A percentile compares a stretch with the other conserved stretches of the same genome.
phyloP scores from a whole-genome alignment of 2,113 vertebrate species.

The Probosciger aterrimus region DNA sequence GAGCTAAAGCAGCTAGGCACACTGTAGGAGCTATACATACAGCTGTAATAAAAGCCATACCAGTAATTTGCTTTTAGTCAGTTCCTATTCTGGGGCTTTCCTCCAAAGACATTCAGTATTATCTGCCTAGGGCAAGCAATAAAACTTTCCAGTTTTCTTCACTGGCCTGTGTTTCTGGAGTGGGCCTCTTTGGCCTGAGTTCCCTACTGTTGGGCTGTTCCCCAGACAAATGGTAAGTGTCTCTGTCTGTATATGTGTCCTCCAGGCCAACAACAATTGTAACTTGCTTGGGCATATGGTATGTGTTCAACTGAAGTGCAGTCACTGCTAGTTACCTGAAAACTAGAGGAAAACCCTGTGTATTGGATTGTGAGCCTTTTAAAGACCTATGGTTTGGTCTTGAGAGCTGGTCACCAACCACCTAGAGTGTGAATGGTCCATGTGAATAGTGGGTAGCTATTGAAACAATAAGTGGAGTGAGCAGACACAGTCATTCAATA shows the following conservation, averaged over 20 bases:
- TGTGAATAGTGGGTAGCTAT: rapidly evolving
- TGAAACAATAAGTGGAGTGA: rapidly evolving
- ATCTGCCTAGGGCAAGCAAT: neutral
- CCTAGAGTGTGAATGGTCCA: rapidly evolving
- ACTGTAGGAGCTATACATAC: neutral
- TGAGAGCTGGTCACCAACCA: neutral
- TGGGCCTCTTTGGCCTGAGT: neutral
- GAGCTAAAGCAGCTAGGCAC: neutral
- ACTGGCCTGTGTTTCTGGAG: neutral
- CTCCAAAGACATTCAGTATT: neutral
- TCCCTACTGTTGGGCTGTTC: neutral
- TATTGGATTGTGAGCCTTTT: neutral
- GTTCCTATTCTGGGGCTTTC: neutral
- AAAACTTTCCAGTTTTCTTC: neutral
- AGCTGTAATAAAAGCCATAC: neutral
- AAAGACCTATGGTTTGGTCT: neutral
- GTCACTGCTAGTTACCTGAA: neutral
- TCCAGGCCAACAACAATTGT: neutral
- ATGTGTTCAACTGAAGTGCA: neutral
- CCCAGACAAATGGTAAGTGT: neutral
- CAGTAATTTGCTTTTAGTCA: constrained; percentile 9
- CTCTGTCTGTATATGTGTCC: neutral
- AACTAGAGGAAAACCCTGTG: neutral
- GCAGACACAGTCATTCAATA: rapidly evolving
- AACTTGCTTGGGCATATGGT: neutral